phyloP scores from a whole-genome alignment of 2,888 invertebrate genomes.

The Neoascia interrupta region DNA sequence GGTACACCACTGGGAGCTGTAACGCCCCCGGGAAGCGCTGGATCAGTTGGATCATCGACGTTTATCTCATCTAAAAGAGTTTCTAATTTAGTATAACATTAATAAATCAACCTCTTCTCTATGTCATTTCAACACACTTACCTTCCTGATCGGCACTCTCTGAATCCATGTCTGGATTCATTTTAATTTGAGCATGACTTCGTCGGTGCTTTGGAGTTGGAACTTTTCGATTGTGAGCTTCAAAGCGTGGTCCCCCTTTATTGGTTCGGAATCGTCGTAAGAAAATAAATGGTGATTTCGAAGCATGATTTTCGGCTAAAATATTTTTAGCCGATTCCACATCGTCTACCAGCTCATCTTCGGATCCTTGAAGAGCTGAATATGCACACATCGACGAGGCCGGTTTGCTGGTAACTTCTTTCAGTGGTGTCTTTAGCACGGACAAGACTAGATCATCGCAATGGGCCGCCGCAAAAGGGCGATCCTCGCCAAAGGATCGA shows the following conservation, averaged over 20 bases:
- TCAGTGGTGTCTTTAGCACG: conserved; percentile 82
- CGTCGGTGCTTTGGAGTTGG: conserved; percentile 81
- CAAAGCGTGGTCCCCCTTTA: conserved; percentile 79
- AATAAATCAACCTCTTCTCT: no score
- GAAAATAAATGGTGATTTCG: conserved; percentile 80
- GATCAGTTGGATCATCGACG: conserved; percentile 53
- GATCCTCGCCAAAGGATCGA: conserved; percentile 71
- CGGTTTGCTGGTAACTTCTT: conserved; percentile 63
- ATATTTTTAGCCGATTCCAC: conserved; percentile 72
- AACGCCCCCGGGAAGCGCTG: conserved; percentile 44
- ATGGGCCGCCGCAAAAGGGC: conserved; percentile 67
- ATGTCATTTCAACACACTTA: conserved; percentile 12
- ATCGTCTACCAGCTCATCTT: conserved; percentile 74
- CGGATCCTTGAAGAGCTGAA: conserved; percentile 71
- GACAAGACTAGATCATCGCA: conserved; percentile 82
- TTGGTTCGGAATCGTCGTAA: conserved; percentile 80
- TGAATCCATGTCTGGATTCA: conserved; percentile 74
- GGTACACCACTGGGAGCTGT: conserved; percentile 80
- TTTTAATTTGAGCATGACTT: conserved; percentile 70
- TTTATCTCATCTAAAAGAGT: conserved; percentile 28
- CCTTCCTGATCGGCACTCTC: conserved; percentile 53
- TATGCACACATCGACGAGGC: conserved; percentile 70
- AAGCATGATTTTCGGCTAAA: conserved; percentile 11
- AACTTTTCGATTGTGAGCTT: conserved; percentile 82
- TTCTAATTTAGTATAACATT: no score